Conservation (phyloP, 2,888 invertebrate species). For the Ochropacha duplaris region DNA sequence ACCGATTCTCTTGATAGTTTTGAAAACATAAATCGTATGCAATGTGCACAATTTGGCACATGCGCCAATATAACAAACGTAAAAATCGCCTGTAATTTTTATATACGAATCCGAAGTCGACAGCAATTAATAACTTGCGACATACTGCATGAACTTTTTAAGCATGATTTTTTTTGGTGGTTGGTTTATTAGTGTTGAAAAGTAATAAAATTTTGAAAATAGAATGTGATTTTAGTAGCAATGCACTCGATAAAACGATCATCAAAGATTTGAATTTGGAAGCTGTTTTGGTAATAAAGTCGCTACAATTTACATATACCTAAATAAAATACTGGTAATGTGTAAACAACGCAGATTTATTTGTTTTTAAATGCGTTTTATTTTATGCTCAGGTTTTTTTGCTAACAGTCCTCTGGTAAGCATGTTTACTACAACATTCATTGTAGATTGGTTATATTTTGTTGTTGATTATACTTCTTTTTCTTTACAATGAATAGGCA, state of each 20-base stretch:
- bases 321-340: neutral
- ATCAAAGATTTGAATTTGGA: neutral
- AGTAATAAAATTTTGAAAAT: neutral
- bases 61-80: neutral
- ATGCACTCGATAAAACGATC: neutral
- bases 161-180: neutral
- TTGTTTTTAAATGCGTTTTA: neutral
- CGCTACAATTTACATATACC: neutral
- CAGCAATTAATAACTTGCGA: neutral
- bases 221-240: neutral
- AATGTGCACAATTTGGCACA: neutral
- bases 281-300: neutral
- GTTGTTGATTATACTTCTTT: too few species aligned
- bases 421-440: too few species aligned
- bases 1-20: neutral
- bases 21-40: neutral
- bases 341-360: neutral
- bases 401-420: neutral
- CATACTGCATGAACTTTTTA: neutral
- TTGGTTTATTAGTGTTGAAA: neutral
- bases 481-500: too few species aligned
- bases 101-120: neutral
- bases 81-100: neutral
- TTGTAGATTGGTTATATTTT: too few species aligned
- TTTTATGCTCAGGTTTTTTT: neutral